Base-by-base conservation (phyloP, 2,888 invertebrate species). In the Ochlodes sylvanus region DNA sequence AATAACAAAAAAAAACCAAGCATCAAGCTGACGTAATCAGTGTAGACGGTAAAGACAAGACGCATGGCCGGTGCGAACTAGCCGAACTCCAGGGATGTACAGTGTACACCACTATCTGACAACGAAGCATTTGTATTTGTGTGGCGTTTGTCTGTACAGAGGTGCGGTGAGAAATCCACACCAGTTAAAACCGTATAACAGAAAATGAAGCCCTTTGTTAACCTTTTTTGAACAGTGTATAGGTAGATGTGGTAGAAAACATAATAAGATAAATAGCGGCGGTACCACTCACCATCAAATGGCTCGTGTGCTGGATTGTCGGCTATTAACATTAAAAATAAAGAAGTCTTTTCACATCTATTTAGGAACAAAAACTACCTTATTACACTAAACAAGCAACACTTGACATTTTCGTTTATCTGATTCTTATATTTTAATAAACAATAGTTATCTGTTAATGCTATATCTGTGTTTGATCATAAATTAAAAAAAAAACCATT, bases 1-100 rank as follows among this genome's bases (percentile, higher is more conserved):
- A n/a, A n/a, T n/a, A n/a, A n/a, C n/a, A n/a, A 34, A 56, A 38
- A 42, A 58, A 6, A 42, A 38, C 0, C 10, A 80, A 86, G 81
- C 83, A 87, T 84, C 87, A 86, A 87, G 52, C 70, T 21, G 0
- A 0, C 15, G 69, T 12, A 14, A 9, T 47, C 63, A 10, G 1
- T 6, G 63, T 76, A 72, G 70, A 75, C 72, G 62, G 80, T 73
- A 83, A 83, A 88, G 89, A 88, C 87, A 92, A 92, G 92, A 92
- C 88, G 81, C 89, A 92, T 90, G 87, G 87, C 87, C 79, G 78
- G 79, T 77, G 75, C 79, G 70, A 70, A 72, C 74, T 68, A 72
- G 73, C 74, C 71, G 60, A 60, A 76, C 85, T 78, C 84, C 52
- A 42, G 85, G 86, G 81, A 84, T 76, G 52, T 70, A 63, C 67